These are phyloP conservation scores for Acanthaster planci DNA, from an alignment of 35 echinoderm and acorn worm genomes.

Conservation along the genomic window DNA sequence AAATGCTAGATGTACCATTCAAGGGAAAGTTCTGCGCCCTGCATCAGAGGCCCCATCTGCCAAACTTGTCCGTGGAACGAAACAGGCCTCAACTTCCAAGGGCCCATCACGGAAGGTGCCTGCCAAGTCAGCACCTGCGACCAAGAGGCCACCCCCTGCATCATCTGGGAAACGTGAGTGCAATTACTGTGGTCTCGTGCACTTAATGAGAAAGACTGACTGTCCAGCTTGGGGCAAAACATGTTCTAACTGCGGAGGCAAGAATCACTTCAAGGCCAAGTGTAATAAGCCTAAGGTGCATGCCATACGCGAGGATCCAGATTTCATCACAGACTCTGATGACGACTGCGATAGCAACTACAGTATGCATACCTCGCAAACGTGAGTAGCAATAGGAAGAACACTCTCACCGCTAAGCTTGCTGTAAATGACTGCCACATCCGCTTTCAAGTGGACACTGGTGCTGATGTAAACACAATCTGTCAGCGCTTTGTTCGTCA, in stretches of 20 bases:
- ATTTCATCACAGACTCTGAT: not conserved
- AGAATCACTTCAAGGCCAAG: too few relatives aligned
- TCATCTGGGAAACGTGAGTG: not conserved
- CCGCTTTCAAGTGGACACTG: too few relatives aligned
- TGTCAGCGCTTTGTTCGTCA: not conserved
- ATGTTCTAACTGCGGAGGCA: not conserved
- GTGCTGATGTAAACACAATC: conserved; percentile 38
- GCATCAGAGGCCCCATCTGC: not conserved
- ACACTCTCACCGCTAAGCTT: not conserved
- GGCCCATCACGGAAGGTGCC: not conserved
- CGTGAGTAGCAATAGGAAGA: not conserved
- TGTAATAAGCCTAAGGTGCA: conserved; percentile 11
- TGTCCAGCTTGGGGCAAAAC: not conserved
- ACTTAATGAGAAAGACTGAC: not conserved
- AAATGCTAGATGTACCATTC: not conserved
- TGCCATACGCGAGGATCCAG: not conserved
- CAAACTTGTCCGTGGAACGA: not conserved
- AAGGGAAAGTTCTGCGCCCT: conserved; percentile 23
- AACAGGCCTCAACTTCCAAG: not conserved
- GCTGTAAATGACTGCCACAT: not conserved
- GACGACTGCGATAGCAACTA: conserved; percentile 2
- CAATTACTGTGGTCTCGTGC: too few relatives aligned
- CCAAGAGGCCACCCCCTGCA: not conserved
- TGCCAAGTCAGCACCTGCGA: not conserved
- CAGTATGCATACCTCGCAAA: conserved; percentile 8